A percentile compares a stretch with the other conserved stretches of the same genome.
phyloP scores from a whole-genome alignment of 2,113 vertebrate genomes.

The Grallaria varia region DNA sequence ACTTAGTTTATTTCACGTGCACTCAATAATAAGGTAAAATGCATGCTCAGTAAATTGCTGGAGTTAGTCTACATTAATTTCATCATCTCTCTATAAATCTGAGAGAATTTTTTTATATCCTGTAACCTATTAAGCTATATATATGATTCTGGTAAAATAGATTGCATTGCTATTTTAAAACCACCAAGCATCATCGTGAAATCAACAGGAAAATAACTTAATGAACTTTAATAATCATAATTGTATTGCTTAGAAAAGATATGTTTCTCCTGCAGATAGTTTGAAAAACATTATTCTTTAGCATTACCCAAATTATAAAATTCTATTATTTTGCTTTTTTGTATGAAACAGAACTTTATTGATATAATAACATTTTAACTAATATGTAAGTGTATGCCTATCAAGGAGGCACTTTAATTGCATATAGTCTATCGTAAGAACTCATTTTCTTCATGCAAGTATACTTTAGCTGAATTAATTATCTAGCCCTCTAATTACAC shows the following conservation, averaged over 20 bases:
- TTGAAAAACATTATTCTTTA: not conserved
- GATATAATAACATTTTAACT: conserved; percentile 42
- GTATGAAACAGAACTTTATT: not conserved
- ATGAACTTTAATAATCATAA: conserved; percentile 49
- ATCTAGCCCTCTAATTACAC: conserved; percentile 46
- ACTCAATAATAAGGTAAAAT: conserved; percentile 13
- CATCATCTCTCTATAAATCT: not conserved
- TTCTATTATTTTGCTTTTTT: conserved; percentile 28
- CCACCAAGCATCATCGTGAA: not conserved
- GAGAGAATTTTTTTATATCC: not conserved
- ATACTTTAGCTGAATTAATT: conserved; percentile 58
- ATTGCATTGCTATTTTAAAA: conserved; percentile 41
- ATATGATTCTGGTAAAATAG: not conserved
- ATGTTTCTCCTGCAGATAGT: conserved; percentile 25
- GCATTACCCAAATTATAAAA: conserved; percentile 22
- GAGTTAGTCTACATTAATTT: not conserved
- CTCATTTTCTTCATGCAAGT: conserved; percentile 37
- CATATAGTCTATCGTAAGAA: conserved; percentile 36
- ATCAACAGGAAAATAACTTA: conserved; percentile 43
- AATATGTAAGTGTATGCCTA: conserved; percentile 49
- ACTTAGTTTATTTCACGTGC: not conserved
- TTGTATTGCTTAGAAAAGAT: conserved; percentile 40
- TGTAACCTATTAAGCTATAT: conserved; percentile 2
- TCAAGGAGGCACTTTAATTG: conserved; percentile 53
- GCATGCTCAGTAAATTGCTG: conserved; percentile 5